Base-by-base conservation (phyloP, 2,113 vertebrate genomes). In the Cyprinodon brontotheroides region DNA sequence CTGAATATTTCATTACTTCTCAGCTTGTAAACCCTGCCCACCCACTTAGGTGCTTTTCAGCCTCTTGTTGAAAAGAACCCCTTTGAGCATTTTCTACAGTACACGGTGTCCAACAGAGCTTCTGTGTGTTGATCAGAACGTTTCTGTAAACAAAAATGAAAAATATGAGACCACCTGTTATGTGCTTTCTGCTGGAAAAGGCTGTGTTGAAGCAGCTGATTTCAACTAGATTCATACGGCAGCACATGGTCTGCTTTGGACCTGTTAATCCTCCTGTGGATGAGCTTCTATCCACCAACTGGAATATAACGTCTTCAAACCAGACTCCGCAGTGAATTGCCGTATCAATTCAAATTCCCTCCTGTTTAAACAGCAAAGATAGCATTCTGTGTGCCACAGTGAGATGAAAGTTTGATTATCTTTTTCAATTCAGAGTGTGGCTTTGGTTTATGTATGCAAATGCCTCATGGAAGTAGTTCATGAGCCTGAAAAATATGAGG, bases 401-500 rank as follows among this genome's bases (percentile, higher is more conserved):
- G 38, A 85, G 62, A 84, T 86, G 63, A 64, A 66, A 73, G 22
- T 84, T 75, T 82, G 67, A 83, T 81, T 75, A 80, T 80, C 75
- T 78, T 68, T 57, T 65, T 74, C 71, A 63, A 59, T 74, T 84
- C 80, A 82, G 76, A 70, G 82, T 61, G 69, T 69, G 74, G 85
- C 76, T 78, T 79, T 77, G 17, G 73, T 85, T 80, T 79, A 73
- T 86, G 80, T 79, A 73, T 79, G 77, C 83, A 84, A 83, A 87
- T 76, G 85, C 79, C 66, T 82, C 12, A 1, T 17, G 78, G 73
- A 81, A 74, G 39, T 57, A 74, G 68, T 61, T 83, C 77, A 71
- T 47, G 72, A 88, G 74, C 73, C 61, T 41, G 11, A 47, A 81
- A 29, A 74, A 82, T 47, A 80, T 8, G 65, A 80, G 60, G 68